Evolutionary conservation across 1,140 invertebrate genomes (phyloP), one percentile per base, ranked within the genome.

Genomic region (Lepidostoma basale): DNA sequence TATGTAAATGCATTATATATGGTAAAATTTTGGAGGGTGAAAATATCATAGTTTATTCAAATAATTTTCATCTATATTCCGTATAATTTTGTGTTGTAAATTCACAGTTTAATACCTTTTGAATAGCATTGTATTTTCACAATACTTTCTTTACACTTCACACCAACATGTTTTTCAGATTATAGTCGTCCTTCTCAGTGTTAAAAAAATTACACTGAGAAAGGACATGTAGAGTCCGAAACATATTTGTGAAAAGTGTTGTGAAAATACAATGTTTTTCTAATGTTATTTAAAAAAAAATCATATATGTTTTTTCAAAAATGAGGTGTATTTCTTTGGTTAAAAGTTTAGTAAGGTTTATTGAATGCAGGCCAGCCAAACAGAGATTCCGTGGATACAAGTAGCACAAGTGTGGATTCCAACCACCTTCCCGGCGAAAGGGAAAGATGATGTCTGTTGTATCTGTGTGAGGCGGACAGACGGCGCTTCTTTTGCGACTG

Each of bases 401-500:
- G 68, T 67, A 73, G 68, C 44, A 70, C 68, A 26, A 69, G 70
- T 49, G 70, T 66, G 67, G 70, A 72, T 49, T 72, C 70, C 16
- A 69, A 62, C 64, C 68, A 67, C 42, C 71, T 40, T 14, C 25
- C 63, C 6, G 68, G 45, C 28, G 71, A 73, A 30, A 73, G 63
- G 68, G 68, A 73, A 47, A 73, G 71, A 73, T 73, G 68, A 70
- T 73, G 71, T 33, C 62, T 56, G 40, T 66, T 62, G 30, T 58
- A 47, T 64, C 47, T 60, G 47, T 56, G 59, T 26, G 68, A 59
- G 42, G 25, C 40, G 45, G 69, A 67, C 42, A 9, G 42, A 10
- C 40, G 64, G 16, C 60, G 49, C 22, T 58, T 67, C 20, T 59
- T 33, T 49, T 59, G 36, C 23, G 44, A 66, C 14, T 28, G 25